Base-by-base conservation (phyloP, 1,140 invertebrate genomes). In the Zaprionus capensis region DNA sequence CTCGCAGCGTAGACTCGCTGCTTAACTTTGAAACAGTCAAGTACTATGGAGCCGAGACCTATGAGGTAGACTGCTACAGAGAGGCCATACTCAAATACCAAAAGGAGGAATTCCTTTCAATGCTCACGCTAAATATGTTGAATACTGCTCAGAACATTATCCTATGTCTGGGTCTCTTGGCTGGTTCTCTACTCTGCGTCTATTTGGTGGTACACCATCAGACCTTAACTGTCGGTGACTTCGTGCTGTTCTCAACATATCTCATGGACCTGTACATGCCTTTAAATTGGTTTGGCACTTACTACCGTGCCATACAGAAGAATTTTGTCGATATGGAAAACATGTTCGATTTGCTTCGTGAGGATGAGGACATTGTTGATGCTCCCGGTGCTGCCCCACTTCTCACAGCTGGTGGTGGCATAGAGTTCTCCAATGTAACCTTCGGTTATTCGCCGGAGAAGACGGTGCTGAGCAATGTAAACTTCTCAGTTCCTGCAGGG, bases 321-420 rank as follows among this genome's bases (percentile, higher is more conserved):
- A 98, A 98, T 91, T 99, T 99, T 91, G 96, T 99, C 26, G 99
- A 99, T 83, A 99, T 99, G 99, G 99, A 99, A 94, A 99, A 99
- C 92, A 99, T 99, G 98, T 98, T 99, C 93, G 98, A 99, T 65
- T 92, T 99, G 56, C 93, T 99, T 58, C 95, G 96, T 58, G 97
- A 98, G 92, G 94, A 97, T 26, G 94, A 96, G 75, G 98, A 99
- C 94, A 95, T 99, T 57, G 94, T 95, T 15, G 98, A 99, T 94
- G 95, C 95, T 1, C 95, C 96, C 1, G 95, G 96, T 66, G 97
- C 97, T 53, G 94, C 94, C 7, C 94, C 95, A 20, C 91, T 99
- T 20, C 91, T 95, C 5, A 93, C 97, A 2, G 95, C 95, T 46
- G 94, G 94, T 56, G 98, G 98, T 46, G 93, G 94, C 57, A 96